Evolutionary conservation across 2,113 vertebrate genomes (phyloP), one percentile per base, ranked within the genome.

Genomic region (Pongo pygmaeus): DNA sequence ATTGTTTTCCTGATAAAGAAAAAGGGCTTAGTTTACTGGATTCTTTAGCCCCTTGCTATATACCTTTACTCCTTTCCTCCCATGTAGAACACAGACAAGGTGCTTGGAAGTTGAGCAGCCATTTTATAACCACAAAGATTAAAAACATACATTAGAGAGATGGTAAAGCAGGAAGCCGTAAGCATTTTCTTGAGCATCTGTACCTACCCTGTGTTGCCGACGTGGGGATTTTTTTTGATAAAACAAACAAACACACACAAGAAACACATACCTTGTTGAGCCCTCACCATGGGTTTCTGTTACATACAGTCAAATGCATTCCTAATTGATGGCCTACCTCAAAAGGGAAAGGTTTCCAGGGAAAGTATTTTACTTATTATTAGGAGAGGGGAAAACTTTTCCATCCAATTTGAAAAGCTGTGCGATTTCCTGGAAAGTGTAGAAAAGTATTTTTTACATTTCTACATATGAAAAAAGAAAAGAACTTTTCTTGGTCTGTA

Each of bases 281-380:
- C 25, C 40, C 46, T 43, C 11, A 52, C 10, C 61, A 52, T 80
- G 52, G 22, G 1, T 40, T 91, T 91, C 72, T 70, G 70, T 79
- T 23, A 61, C 88, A 75, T 32, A 38, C 23, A 78, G 69, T 69
- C 70, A 85, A 93, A 93, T 85, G 30, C 16, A 75, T 32, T 87
- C 25, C 23, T 84, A 64, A 83, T 30, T 78, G 30, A 43, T 91
- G 75, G 20, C 67, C 50, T 80, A 86, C 46, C 75, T 94, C 67
- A 38, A 89, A 85, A 93, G 30, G 46, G 32, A 89, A 94, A 95
- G 40, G 46, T 74, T 92, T 70, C 2, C 69, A 94, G 35, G 40
- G 67, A 95, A 90, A 78, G n/a, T 84, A 48, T 77, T 67, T 89
- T 69, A n/a, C 38, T 50, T 92, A 89, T 95, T 78, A 70, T 61